Base-by-base conservation (phyloP, 1,140 invertebrate genomes). In the Drosophila rufa region DNA sequence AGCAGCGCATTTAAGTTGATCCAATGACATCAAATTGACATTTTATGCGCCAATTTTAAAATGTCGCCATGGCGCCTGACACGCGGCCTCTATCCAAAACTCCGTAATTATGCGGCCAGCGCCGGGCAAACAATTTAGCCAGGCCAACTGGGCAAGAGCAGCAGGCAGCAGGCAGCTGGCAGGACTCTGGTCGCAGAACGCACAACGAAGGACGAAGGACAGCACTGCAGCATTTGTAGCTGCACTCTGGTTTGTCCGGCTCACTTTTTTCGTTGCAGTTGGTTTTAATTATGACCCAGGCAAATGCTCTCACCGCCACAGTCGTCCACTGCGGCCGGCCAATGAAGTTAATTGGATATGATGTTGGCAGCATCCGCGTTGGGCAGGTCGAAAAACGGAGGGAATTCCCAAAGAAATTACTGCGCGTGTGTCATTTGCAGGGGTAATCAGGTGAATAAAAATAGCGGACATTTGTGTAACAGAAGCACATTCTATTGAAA, bases 41-140 rank as follows among this genome's bases (percentile, higher is more conserved):
- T 89, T 89, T 89, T 89, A 89, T 89, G 84, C 80, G 84, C 85
- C 84, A 89, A 90, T 89, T 89, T 90, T 84, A 89, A 89, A 89
- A 81, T 79, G 78, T 65, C 64, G 66, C 69, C 74, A 81, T 67
- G 83, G 58, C 70, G 43, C 71, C 82, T 74, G 71, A 42, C 68
- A 71, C 69, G 53, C 68, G 53, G 73, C 74, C 50, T 42, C 50
- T 59, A 53, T 51, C 51, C 65, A 58, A 89, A 87, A 68, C 84
- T 83, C 62, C 51, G 75, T 87, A 89, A 87, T 87, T 87, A 87
- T 87, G 84, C 84, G 84, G 84, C 80, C 80, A 78, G 62, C 67
- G 48, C 64, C 71, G 80, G 68, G 76, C 80, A 89, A 89, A 87
- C 83, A 84, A 86, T 90, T 83, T 89, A 86, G 76, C 62, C 48